Evolutionary conservation across 2,888 invertebrate genomes (phyloP).

Genomic region (Tetragonisca angustula): DNA sequence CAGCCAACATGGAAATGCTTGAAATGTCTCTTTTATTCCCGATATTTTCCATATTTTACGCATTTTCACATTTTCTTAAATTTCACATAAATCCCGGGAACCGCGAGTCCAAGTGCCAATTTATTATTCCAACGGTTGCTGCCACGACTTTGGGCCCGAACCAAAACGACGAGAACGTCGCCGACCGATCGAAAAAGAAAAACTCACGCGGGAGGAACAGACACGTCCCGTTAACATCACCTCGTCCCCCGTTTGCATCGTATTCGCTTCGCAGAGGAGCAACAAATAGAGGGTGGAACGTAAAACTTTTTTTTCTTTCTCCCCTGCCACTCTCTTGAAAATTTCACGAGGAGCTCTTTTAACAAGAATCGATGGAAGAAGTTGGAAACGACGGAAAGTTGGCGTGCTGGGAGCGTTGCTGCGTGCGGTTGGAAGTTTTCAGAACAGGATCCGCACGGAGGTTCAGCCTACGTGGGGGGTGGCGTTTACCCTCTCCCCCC

Average conservation of each 20-base stretch:
- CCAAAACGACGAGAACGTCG: too few relatives aligned
- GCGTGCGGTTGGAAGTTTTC: slow-evolving; percentile 36
- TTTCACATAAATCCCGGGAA: too few relatives aligned
- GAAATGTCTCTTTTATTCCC: too few relatives aligned
- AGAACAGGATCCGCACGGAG: slow-evolving; percentile 23
- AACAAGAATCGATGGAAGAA: slow-evolving; percentile 46
- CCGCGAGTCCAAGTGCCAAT: not conserved
- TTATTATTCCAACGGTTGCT: not conserved
- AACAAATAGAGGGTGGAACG: not conserved
- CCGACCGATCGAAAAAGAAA: not conserved
- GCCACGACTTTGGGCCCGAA: not conserved
- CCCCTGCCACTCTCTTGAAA: not conserved
- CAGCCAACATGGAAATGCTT: too few relatives aligned
- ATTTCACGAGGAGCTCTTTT: slow-evolving; percentile 13
- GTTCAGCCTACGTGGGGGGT: not conserved
- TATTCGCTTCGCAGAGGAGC: not conserved
- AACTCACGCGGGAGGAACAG: not conserved
- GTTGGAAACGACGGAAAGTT: slow-evolving; percentile 29
- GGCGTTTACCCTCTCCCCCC: not conserved
- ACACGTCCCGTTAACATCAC: not conserved
- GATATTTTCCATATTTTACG: too few relatives aligned
- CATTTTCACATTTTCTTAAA: too few relatives aligned
- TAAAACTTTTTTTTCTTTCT: not conserved
- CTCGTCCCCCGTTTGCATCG: too few relatives aligned
- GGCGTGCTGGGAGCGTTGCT: not conserved